Percentiles rank a stretch among this genome's conserved stretches.
phyloP scores from a whole-genome alignment of 1,140 invertebrate species.

The Pogonognathellus flavescens region DNA sequence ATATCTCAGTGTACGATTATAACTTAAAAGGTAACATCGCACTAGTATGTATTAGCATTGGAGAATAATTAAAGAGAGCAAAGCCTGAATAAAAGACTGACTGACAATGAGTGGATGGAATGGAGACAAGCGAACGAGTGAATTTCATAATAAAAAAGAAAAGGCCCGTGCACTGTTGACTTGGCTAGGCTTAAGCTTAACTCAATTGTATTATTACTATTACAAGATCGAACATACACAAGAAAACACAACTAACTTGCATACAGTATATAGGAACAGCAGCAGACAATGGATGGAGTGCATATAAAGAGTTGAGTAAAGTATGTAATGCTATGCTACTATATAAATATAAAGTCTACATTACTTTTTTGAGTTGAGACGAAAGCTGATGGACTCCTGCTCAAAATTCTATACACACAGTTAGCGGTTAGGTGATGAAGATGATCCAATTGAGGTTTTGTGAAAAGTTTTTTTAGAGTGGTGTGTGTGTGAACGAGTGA shows the following conservation, averaged over 20 bases:
- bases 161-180: constrained; percentile 25
- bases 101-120: background rate
- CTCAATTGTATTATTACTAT: background rate
- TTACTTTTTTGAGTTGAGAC: background rate
- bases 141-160: constrained; percentile 14
- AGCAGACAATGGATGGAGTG: no score
- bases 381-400: constrained; percentile 8
- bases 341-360: background rate
- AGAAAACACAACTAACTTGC: background rate
- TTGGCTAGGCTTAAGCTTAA: background rate
- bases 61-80: background rate
- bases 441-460: background rate
- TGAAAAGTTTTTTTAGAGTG: background rate
- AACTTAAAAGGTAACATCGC: no score
- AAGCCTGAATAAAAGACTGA: background rate
- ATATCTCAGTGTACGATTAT: no score
- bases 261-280: background rate
- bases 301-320: no score
- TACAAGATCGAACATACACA: background rate
- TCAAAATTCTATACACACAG: background rate
- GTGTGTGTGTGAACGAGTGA: no score
- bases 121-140: background rate
- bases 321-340: no score
- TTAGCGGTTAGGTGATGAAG: background rate
- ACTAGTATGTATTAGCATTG: background rate